Conservation (phyloP, 1,140 invertebrate species). For the Drosophila suzukii region DNA sequence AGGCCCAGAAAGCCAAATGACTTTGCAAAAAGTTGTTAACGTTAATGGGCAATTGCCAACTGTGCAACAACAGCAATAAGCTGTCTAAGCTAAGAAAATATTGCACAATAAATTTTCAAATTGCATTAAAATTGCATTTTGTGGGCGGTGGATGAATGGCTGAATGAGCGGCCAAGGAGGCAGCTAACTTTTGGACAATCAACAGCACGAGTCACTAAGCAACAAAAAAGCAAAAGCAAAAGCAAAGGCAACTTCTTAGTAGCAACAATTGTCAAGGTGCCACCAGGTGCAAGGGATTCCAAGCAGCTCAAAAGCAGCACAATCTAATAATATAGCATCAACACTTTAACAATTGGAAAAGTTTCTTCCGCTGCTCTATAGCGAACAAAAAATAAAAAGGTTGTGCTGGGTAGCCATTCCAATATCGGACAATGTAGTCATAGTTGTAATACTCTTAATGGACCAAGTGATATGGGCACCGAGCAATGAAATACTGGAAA, state of each 20-base stretch:
- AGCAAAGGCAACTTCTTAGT: conserved; percentile 17
- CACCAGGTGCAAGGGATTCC: conserved; percentile 29
- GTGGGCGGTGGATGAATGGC: conserved; percentile 31
- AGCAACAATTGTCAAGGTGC: conserved; percentile 60
- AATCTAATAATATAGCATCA: conserved; percentile 62
- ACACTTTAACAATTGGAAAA: conserved; percentile 59
- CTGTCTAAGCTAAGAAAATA: conserved; percentile 63
- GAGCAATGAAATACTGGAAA: background rate
- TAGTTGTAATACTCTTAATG: conserved; percentile 13
- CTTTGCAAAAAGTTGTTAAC: conserved; percentile 70
- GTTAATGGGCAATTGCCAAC: conserved; percentile 62
- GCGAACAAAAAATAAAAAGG: background rate
- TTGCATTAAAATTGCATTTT: conserved; percentile 67
- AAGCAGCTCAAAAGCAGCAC: conserved; percentile 17
- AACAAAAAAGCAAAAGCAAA: conserved; percentile 11
- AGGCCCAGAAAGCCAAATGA: conserved; percentile 53
- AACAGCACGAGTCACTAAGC: conserved; percentile 68
- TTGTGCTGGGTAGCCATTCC: background rate
- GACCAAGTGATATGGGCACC: too few species aligned
- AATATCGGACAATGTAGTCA: conserved; percentile 1
- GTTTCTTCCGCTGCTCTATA: conserved; percentile 24
- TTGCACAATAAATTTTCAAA: conserved; percentile 70
- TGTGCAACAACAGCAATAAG: conserved; percentile 24
- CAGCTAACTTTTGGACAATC: conserved; percentile 61
- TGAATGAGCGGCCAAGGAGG: background rate